Percentiles rank a stretch among this genome's conserved stretches.
Evolutionary conservation across 2,888 invertebrate species (phyloP).

Genomic region (Lymantria monacha): DNA sequence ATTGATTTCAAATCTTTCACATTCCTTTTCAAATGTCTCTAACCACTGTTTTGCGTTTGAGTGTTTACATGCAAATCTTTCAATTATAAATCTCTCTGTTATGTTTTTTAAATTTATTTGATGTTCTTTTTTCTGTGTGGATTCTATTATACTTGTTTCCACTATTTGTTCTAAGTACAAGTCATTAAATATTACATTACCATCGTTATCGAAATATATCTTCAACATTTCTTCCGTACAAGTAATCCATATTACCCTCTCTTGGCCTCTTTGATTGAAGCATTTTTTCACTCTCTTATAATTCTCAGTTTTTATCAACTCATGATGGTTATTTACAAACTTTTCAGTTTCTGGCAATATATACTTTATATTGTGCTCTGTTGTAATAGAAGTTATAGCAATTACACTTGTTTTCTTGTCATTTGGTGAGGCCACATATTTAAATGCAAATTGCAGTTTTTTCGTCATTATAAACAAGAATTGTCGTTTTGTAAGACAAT

Average conservation of each 20-base stretch:
- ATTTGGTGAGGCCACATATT: background rate
- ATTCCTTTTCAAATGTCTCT: background rate
- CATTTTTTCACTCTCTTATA: background rate
- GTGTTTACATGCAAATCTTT: background rate
- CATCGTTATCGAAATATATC: slow-evolving; percentile 3
- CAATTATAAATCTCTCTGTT: background rate
- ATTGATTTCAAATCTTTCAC: background rate
- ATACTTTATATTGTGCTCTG: background rate
- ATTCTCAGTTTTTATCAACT: background rate
- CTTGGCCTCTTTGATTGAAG: slow-evolving; percentile 1
- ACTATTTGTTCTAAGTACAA: background rate
- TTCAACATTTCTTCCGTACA: background rate
- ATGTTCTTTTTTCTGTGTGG: background rate
- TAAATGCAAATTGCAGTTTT: slow-evolving; percentile 1
- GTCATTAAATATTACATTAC: background rate
- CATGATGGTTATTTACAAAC: background rate
- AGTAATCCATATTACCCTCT: slow-evolving; percentile 2
- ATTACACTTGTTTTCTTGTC: slow-evolving; percentile 3
- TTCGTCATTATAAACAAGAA: background rate
- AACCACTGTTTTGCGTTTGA: background rate
- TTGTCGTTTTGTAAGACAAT: background rate
- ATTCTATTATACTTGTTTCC: background rate
- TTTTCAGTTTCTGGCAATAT: background rate
- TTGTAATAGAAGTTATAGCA: slow-evolving; percentile 5
- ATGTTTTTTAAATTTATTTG: background rate